Base-by-base conservation (phyloP, 2,113 vertebrate genomes). In the Phrynosoma blainvillii region DNA sequence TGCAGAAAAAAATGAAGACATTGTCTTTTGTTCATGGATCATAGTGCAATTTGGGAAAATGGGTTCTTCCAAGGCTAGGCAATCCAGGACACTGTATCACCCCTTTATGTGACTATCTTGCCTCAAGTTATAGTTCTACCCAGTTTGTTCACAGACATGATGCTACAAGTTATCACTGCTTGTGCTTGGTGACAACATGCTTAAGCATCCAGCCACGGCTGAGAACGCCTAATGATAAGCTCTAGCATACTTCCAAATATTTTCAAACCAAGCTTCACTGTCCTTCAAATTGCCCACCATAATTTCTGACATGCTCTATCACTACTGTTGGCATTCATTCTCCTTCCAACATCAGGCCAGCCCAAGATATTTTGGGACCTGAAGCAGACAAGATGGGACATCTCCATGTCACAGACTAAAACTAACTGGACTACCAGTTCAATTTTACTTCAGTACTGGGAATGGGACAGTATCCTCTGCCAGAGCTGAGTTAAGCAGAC, bases 1-100 rank as follows among this genome's bases (percentile, higher is more conserved):
- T 79, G 52, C 42, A 87, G 62, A 7, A 71, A 30, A 27, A 87
- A 80, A 87, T 81, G 52, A 87, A 73, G 85, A 80, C n/a, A 56
- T 32, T 68, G 12, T n/a, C 21, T 84, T 80, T 80, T 80, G 32
- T 54, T 66, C 23, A 79, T 52, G n/a, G 36, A 70, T 30, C 32
- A 12, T 5, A 21, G 18, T 27, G 25, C 79, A 82, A 47, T 36
- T 40, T 32, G 82, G 77, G n/a, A 70, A 11, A 20, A 36, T 79
- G 47, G 10, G n/a, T 47, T 79, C 13, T 71, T 80, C 66, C 68
- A 70, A 80, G 18, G 25, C 47, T 70, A 27, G 23, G 68, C 47
- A 73, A 27, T 4, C 25, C 18, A 25, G 18, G 52, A 20, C 1
- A 56, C n/a, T 9, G 4, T 52, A 21, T 54, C 23, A 8, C 16